Percentiles rank a stretch among this genome's conserved stretches.
phyloP scores from a whole-genome alignment of 2,888 invertebrate species.

The Tillus elongatus region DNA sequence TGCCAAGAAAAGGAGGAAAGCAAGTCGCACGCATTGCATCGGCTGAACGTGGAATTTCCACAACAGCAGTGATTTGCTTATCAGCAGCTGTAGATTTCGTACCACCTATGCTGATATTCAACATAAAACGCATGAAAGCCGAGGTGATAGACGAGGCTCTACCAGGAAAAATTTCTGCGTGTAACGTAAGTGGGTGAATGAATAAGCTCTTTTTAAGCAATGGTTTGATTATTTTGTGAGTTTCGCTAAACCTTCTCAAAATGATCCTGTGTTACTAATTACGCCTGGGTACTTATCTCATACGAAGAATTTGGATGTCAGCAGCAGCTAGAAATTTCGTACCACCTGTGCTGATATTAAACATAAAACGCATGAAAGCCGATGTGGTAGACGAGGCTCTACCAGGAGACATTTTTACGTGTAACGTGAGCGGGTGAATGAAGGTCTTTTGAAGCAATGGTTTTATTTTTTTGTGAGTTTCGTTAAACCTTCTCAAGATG shows the following conservation, averaged over 20 bases:
- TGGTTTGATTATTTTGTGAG: too few species aligned
- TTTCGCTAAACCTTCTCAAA: too few species aligned
- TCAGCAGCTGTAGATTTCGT: conserved; percentile 24
- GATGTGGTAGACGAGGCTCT: conserved; percentile 28
- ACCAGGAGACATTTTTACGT: conserved; percentile 23
- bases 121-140: conserved; percentile 27
- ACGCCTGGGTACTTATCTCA: too few species aligned
- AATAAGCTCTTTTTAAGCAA: too few species aligned
- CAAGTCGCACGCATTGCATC: conserved; percentile 25
- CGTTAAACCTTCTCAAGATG: too few species aligned
- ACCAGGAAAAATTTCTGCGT: too few species aligned
- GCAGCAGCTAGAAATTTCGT: not conserved
- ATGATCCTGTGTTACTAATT: too few species aligned
- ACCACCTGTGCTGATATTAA: conserved; percentile 11
- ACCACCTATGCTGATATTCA: conserved; percentile 29
- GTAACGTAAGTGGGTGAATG: too few species aligned
- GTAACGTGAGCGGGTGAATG: too few species aligned
- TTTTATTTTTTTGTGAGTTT: conserved; percentile 36
- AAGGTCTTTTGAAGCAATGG: conserved; percentile 31
- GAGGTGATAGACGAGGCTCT: conserved; percentile 27
- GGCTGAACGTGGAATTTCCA: conserved; percentile 24
- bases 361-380: conserved; percentile 13
- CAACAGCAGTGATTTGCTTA: conserved; percentile 23
- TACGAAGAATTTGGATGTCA: too few species aligned
- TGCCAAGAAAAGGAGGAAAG: conserved; percentile 23